A percentile compares a stretch with the other conserved stretches of the same genome.
Conservation (phyloP, 2,888 invertebrate genomes). For the Chrysolina americana region DNA sequence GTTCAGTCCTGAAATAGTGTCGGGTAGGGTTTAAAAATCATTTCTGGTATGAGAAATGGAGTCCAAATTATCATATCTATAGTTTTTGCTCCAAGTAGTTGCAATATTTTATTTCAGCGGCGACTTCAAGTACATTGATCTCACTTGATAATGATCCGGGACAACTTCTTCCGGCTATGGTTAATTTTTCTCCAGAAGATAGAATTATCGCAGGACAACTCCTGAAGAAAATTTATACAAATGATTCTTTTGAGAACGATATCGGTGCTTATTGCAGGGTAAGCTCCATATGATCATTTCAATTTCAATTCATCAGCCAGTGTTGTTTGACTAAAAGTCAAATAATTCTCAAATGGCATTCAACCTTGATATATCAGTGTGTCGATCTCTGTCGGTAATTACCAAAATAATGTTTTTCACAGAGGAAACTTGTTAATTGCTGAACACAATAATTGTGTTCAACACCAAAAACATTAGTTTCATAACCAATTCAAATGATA, state of each 20-base stretch:
- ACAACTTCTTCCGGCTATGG: neutral
- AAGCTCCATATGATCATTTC: neutral
- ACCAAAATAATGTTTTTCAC: too few species aligned
- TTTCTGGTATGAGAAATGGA: too few species aligned
- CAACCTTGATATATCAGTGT: neutral
- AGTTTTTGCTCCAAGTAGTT: too few species aligned
- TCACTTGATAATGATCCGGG: neutral
- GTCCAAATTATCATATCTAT: too few species aligned
- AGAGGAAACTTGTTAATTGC: too few species aligned
- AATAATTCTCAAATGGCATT: neutral
- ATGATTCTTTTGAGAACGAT: neutral
- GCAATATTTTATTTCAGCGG: neutral
- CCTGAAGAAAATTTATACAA: neutral
- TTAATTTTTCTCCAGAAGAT: neutral
- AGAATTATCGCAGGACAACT: neutral
- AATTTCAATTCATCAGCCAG: neutral
- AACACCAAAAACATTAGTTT: too few species aligned
- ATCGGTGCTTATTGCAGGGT: neutral
- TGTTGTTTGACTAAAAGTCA: neutral
- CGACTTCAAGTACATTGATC: neutral
- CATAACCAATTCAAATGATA: too few species aligned
- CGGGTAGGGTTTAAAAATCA: too few species aligned
- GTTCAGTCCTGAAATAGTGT: too few species aligned
- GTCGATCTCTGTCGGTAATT: too few species aligned
- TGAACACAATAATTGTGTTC: too few species aligned